Evolutionary conservation across 2,888 invertebrate genomes (phyloP).

Genomic region (Nomada flava): DNA sequence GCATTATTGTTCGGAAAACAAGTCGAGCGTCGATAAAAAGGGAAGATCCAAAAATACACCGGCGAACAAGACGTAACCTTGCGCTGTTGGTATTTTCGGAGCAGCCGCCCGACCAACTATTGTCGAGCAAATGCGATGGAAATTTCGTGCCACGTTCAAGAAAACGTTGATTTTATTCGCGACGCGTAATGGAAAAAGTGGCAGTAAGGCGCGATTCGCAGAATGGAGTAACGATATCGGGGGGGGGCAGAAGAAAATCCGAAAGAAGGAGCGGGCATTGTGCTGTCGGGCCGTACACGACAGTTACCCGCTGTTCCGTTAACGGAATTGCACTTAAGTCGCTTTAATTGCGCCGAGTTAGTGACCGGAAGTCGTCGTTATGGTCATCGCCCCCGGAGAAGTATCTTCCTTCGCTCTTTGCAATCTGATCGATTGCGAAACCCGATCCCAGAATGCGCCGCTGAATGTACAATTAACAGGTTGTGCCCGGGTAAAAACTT

Average conservation of each 20-base stretch:
- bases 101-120: neutral
- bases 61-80: constrained; percentile 1
- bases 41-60: constrained; percentile 24
- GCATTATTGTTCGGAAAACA: constrained; percentile 27
- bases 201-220: constrained; percentile 1
- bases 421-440: constrained; percentile 49
- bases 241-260: constrained; percentile 51
- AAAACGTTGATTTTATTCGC: neutral
- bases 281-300: constrained; percentile 70
- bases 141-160: neutral
- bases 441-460: neutral
- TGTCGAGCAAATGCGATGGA: neutral
- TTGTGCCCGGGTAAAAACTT: neutral
- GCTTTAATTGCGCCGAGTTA: constrained; percentile 74
- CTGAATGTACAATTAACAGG: constrained; percentile 12
- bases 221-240: constrained; percentile 44
- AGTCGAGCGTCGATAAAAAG: neutral
- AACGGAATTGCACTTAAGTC: constrained; percentile 74
- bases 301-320: constrained; percentile 70
- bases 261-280: constrained; percentile 63
- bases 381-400: constrained; percentile 71
- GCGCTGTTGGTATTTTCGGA: constrained; percentile 41
- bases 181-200: neutral
- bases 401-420: constrained; percentile 44
- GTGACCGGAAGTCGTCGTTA: constrained; percentile 77